A percentile compares a stretch with the other conserved stretches of the same genome.
These are phyloP conservation scores for Hemiprocne comata DNA, from an alignment of 2,113 vertebrate genomes.

Conservation along the genomic window DNA sequence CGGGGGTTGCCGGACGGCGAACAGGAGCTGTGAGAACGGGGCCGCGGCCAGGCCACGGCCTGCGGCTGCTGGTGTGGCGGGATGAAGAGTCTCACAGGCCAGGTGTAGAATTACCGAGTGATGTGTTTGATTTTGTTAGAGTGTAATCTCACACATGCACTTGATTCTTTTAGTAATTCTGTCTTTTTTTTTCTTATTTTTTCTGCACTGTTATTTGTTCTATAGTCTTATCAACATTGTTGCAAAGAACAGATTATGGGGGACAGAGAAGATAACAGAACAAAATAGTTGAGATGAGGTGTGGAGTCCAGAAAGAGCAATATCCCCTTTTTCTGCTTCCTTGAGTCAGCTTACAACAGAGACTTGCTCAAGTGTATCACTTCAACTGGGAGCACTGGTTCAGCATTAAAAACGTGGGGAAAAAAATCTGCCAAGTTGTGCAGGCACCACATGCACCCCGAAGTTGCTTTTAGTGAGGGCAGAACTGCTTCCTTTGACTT, in stretches of 20 bases:
- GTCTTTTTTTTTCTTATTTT: neutral
- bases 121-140: accelerated
- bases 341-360: neutral
- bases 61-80: accelerated
- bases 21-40: too few relatives aligned
- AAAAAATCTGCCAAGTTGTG: neutral
- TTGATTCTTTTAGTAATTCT: too few relatives aligned
- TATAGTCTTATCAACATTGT: neutral
- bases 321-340: neutral
- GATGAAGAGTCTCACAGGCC: accelerated
- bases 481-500: neutral
- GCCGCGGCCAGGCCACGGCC: neutral
- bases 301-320: neutral
- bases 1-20: accelerated
- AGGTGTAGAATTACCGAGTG: accelerated
- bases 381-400: neutral
- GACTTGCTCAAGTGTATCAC: accelerated
- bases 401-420: neutral
- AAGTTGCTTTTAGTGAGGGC: neutral
- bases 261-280: too few relatives aligned
- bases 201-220: neutral
- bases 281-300: neutral
- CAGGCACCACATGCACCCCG: accelerated
- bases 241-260: neutral
- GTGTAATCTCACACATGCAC: accelerated